phyloP scores from a whole-genome alignment of 1,140 invertebrate genomes.

The Cheumatopsyche charites region DNA sequence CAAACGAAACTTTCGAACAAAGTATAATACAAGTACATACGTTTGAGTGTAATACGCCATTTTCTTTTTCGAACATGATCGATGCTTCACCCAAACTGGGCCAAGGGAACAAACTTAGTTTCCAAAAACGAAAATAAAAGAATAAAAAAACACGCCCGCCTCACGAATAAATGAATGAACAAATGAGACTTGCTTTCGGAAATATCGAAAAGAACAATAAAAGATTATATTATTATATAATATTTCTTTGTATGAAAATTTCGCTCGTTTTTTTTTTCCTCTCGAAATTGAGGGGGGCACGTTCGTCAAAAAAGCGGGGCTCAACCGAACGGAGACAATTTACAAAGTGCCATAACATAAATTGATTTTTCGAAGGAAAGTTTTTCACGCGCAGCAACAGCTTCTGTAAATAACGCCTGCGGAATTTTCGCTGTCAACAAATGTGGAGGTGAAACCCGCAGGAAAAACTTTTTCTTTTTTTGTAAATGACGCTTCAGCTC shows the following conservation, averaged over 20 bases:
- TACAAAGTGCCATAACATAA: conserved; percentile 28
- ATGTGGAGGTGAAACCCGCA: neutral
- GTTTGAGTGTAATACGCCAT: conserved; percentile 22
- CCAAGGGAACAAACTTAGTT: conserved; percentile 3
- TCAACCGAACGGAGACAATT: conserved; percentile 9
- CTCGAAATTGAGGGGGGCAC: neutral
- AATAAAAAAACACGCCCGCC: neutral
- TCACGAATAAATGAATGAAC: conserved; percentile 14
- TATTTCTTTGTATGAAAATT: neutral
- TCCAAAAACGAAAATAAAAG: conserved; percentile 16
- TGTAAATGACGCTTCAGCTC: too few species aligned
- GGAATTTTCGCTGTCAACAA: conserved; percentile 9
- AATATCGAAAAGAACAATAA: neutral
- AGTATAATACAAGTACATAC: conserved; percentile 3
- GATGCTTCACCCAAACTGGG: conserved; percentile 33
- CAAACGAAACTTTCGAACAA: neutral
- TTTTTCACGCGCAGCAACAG: neutral
- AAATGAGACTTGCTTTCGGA: neutral
- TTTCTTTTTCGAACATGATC: conserved; percentile 44
- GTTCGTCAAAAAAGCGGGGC: neutral
- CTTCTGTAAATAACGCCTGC: conserved; percentile 14
- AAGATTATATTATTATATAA: neutral
- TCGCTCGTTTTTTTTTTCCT: neutral
- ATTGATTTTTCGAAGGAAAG: conserved; percentile 15
- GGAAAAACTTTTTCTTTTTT: conserved; percentile 1